These are phyloP conservation scores for Catostylus mosaicus DNA, from an alignment of 30 jellyfish, hydroid and myxozoan genomes.

Conservation along the genomic window DNA sequence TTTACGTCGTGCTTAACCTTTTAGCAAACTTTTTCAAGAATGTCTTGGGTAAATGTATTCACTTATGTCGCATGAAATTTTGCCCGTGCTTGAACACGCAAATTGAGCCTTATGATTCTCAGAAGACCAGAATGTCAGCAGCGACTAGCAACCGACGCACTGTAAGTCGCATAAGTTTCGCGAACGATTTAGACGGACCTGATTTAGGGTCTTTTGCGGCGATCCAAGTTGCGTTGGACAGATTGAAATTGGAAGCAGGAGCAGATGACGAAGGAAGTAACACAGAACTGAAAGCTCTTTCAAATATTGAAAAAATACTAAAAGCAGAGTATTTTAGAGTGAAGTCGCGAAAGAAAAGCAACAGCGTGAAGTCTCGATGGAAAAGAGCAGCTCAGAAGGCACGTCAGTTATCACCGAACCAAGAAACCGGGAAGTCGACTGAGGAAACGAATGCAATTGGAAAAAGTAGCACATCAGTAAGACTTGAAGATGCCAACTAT, in stretches of 20 bases:
- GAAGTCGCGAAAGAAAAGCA: constrained; percentile 71
- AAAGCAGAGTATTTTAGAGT: constrained; percentile 66
- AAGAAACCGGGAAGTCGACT: constrained; percentile 13
- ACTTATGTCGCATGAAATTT: background rate
- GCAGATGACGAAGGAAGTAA: constrained; percentile 54
- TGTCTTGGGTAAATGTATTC: constrained; percentile 31
- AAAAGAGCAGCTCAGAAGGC: constrained; percentile 86
- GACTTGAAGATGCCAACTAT: constrained; percentile 17
- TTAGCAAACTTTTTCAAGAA: constrained; percentile 74
- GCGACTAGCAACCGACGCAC: constrained; percentile 16
- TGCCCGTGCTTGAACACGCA: constrained; percentile 65
- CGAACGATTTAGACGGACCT: constrained; percentile 58
- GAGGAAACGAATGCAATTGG: background rate
- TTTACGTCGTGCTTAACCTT: constrained; percentile 80
- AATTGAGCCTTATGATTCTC: constrained; percentile 65
- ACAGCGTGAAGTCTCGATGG: constrained; percentile 76
- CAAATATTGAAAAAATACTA: constrained; percentile 74
- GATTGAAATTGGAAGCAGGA: constrained; percentile 62
- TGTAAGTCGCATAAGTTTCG: constrained; percentile 56
- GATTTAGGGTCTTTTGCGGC: constrained; percentile 94
- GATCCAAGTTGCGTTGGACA: constrained; percentile 85
- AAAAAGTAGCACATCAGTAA: background rate
- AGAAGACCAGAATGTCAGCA: constrained; percentile 37
- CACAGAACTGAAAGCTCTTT: constrained; percentile 82
- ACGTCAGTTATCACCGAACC: constrained; percentile 50